Base-by-base conservation (phyloP, 2,797 vertebrate genomes). In the Pangasius macronema region DNA sequence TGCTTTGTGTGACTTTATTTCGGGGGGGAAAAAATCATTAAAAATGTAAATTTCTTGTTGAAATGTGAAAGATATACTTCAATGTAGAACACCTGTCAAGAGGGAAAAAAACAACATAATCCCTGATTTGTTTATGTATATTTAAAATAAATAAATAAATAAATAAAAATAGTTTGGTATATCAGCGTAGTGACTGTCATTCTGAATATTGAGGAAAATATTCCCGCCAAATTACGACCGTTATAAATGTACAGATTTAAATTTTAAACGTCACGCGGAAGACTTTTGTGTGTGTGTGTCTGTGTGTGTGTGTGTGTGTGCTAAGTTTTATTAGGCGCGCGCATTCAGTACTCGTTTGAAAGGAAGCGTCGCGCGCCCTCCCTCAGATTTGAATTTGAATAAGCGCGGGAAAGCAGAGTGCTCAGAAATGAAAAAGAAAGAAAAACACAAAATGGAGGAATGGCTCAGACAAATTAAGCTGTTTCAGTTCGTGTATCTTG, bases 371-470 rank as follows among this genome's bases (percentile, higher is more conserved):
- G 94, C 94, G 95, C 95, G 79, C 87, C 92, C 90, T 51, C 85
- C 87, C 80, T 79, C 75, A 5, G n/a, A 85, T 96, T 96, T 95
- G 95, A 96, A 97, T 97, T 97, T 95, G 95, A 96, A 96, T 94
- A 94, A 92, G 93, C 90, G 96, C 96, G 96, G 95, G 95, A 96
- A 94, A 57, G 7, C 51, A 9, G 63, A 39, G 51, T 20, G 39
- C 53, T 10, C 14, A 51, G 39, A 42, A 6, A 39, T 63, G 57
- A 27, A 39, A 11, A 24, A 24, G 16, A 13, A 13, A 24, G 24
- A 36, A 51, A 33, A 10, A 88, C 85, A 68, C 73, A 85, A 85
- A 63, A 77, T 83, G 82, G 82, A 22, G 82, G 82, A 68, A 14
- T 36, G 9, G 20, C 18, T 53, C 10, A 16, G 39, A 53, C 8